These are phyloP conservation scores for Dysmachus trigonus DNA, from an alignment of 2,888 invertebrate genomes.

Conservation along the genomic window DNA sequence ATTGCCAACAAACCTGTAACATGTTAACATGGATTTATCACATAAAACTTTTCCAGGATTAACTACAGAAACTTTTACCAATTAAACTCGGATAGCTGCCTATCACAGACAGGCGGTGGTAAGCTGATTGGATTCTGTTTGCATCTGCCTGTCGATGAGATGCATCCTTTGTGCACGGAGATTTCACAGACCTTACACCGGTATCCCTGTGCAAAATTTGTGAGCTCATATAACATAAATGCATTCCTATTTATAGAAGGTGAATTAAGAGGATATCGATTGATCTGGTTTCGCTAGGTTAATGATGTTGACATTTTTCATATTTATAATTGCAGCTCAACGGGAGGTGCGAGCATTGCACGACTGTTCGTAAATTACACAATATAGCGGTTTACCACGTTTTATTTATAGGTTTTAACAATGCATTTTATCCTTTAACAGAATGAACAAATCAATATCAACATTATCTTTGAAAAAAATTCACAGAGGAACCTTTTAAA, in stretches of 20 bases:
- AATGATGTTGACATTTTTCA: not conserved
- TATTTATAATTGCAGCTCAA: not conserved
- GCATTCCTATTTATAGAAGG: not conserved
- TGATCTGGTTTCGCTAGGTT: not conserved
- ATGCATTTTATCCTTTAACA: not conserved
- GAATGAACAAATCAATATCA: not conserved
- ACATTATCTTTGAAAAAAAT: not conserved
- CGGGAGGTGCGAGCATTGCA: not conserved
- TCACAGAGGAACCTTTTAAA: not conserved
- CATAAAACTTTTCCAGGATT: not conserved
- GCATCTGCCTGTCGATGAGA: constrained; percentile 80
- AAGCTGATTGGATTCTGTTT: constrained; percentile 66
- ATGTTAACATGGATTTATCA: not conserved
- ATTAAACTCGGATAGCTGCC: constrained; percentile 67
- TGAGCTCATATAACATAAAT: not conserved
- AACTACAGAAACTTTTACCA: constrained; percentile 62
- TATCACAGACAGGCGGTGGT: constrained; percentile 71
- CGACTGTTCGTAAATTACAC: not conserved
- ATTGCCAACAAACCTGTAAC: constrained; percentile 81
- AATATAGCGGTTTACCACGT: not conserved
- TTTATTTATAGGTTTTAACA: not conserved
- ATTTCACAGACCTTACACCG: constrained; percentile 83
- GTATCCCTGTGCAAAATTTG: constrained; percentile 70
- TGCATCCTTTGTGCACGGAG: constrained; percentile 89
- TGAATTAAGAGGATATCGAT: not conserved